phyloP scores from a whole-genome alignment of 1,140 invertebrate genomes.

The Drosophila quadrilineata region DNA sequence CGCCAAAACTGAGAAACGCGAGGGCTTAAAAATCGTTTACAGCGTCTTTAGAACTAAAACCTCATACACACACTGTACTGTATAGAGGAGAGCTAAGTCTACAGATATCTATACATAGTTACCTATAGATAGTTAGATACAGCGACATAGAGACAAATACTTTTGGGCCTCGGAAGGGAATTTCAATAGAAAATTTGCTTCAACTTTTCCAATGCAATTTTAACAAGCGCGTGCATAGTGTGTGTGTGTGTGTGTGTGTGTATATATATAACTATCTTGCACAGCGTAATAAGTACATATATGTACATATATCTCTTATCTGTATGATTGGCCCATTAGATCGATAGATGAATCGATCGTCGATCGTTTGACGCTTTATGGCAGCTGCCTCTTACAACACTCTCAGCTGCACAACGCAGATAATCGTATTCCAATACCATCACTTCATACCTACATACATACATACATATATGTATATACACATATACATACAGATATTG shows the following conservation, averaged over 20 bases:
- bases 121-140: background rate
- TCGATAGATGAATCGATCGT: conserved; percentile 64
- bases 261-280: background rate
- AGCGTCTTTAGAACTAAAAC: conserved; percentile 65
- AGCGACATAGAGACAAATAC: conserved; percentile 4
- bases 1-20: conserved; percentile 23
- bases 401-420: conserved; percentile 32
- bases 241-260: background rate
- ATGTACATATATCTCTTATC: conserved; percentile 64
- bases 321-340: conserved; percentile 43
- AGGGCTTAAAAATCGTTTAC: conserved; percentile 75
- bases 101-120: background rate
- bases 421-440: conserved; percentile 55
- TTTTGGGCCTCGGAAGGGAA: conserved; percentile 20
- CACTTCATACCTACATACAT: too few species aligned
- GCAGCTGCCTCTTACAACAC: conserved; percentile 57
- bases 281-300: too few species aligned
- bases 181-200: too few species aligned
- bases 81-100: background rate
- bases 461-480: background rate
- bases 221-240: background rate
- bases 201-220: background rate
- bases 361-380: conserved; percentile 50
- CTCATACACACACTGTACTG: conserved; percentile 35
- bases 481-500: background rate